Evolutionary conservation across 2,888 invertebrate species (phyloP).

Genomic region (Luffia ferchaultella): DNA sequence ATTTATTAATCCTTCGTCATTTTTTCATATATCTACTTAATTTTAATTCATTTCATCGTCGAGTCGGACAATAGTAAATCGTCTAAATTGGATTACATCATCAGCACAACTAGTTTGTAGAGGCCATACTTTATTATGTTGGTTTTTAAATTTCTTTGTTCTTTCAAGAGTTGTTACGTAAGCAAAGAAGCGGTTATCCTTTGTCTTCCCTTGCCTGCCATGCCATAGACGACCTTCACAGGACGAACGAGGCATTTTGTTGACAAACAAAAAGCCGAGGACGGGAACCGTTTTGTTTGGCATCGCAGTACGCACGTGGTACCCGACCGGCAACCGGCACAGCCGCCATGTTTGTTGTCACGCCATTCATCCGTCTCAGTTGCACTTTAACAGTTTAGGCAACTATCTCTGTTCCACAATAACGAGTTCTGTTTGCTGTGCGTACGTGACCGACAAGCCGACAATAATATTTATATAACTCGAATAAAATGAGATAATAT

Average conservation of each 20-base stretch:
- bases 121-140: no score
- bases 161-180: background rate
- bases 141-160: no score
- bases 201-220: slow-evolving; percentile 36
- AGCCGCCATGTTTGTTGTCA: slow-evolving; percentile 60
- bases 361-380: slow-evolving; percentile 44
- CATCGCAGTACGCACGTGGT: slow-evolving; percentile 54
- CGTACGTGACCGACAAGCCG: slow-evolving; percentile 61
- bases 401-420: slow-evolving; percentile 24
- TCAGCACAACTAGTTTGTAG: no score
- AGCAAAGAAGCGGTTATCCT: slow-evolving; percentile 27
- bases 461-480: slow-evolving; percentile 55
- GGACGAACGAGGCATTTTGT: slow-evolving; percentile 47
- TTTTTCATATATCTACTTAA: background rate
- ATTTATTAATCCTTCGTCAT: background rate
- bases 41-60: no score
- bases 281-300: slow-evolving; percentile 31
- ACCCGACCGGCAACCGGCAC: slow-evolving; percentile 42
- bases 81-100: no score
- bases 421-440: slow-evolving; percentile 32
- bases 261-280: slow-evolving; percentile 51
- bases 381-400: slow-evolving; percentile 23
- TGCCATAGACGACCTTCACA: slow-evolving; percentile 50
- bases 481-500: slow-evolving; percentile 10
- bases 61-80: no score